Base-by-base conservation (phyloP, 1,140 invertebrate genomes). In the Diabrotica undecimpunctata region DNA sequence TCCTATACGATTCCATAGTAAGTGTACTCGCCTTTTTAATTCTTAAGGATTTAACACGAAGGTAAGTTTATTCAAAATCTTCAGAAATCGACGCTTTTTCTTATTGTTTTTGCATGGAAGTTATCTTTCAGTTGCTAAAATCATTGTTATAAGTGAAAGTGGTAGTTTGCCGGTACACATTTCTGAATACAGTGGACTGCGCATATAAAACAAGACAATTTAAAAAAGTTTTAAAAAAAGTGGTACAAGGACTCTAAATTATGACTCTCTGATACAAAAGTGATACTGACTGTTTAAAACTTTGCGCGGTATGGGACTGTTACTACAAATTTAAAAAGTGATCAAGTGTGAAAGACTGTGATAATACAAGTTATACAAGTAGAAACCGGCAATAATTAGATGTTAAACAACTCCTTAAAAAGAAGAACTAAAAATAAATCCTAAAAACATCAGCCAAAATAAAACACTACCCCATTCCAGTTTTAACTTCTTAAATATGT, bases 1-100 rank as follows among this genome's bases (percentile, higher is more conserved):
- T 77, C 75, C 77, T 77, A 46, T n/a, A 46, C n/a, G n/a, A 46
- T 46, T 46, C 41, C 41, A 77, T 72, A 70, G 66, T 64, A 61
- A 74, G 74, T 74, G 73, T 77, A 74, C 71, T 71, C 74, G 74
- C 75, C 70, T 75, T 73, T 76, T 75, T 74, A 72, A 74, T 68
- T 64, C 68, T 70, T 76, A 73, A 72, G 69, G 67, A 72, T 56
- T 10, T 61, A 66, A 66, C 64, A 50, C 63, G 63, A 72, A 75
- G 72, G 74, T 72, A 75, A 74, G 74, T 66, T 65, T 61, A 41
- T 58, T 14, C n/a, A 36, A 38, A 25, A 25, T 25, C 25, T 46
- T 10, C 41, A 46, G 3, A 4, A 46, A 46, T 46, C 41, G n/a
- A 38, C 51, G 52, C 53, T 60, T 67, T 41, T 61, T 60, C 13